A percentile compares a stretch with the other conserved stretches of the same genome.
Conservation (phyloP, 2,888 invertebrate species). For the Agrochola litura region DNA sequence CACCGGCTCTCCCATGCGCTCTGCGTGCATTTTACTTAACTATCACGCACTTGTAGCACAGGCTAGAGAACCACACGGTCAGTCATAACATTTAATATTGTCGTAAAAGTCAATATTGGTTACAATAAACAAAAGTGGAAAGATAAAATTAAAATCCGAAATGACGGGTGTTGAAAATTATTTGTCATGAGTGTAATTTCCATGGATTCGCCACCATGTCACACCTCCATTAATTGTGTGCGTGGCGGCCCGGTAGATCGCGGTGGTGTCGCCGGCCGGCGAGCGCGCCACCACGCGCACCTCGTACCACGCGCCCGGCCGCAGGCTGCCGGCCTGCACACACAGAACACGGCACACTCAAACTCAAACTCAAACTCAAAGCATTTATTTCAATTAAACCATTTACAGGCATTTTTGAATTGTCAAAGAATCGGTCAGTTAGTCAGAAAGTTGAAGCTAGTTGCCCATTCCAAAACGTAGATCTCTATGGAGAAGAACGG, state of each 20-base stretch:
- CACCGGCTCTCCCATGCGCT: constrained; percentile 78
- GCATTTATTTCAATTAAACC: too few relatives aligned
- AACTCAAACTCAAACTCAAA: too few relatives aligned
- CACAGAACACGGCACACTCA: neutral
- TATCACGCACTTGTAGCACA: neutral
- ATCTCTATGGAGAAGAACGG: too few relatives aligned
- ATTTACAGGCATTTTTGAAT: too few relatives aligned
- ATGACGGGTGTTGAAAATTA: too few relatives aligned
- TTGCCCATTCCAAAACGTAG: too few relatives aligned
- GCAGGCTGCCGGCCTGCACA: constrained; percentile 85
- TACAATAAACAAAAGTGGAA: neutral
- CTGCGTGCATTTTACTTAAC: constrained; percentile 59
- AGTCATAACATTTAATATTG: too few relatives aligned
- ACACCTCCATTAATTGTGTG: constrained; percentile 87
- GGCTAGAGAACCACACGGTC: neutral
- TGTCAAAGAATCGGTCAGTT: too few relatives aligned
- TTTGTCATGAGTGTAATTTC: neutral
- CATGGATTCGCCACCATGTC: constrained; percentile 56
- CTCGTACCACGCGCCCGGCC: constrained; percentile 91
- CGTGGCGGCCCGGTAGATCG: constrained; percentile 90
- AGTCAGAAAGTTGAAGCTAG: too few relatives aligned
- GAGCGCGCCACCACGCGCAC: constrained; percentile 89
- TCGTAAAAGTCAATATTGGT: neutral
- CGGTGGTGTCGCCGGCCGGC: constrained; percentile 89
- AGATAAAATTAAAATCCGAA: neutral